Conservation (phyloP, 2,797 vertebrate genomes). For the Dendrocincla tyrannina region DNA sequence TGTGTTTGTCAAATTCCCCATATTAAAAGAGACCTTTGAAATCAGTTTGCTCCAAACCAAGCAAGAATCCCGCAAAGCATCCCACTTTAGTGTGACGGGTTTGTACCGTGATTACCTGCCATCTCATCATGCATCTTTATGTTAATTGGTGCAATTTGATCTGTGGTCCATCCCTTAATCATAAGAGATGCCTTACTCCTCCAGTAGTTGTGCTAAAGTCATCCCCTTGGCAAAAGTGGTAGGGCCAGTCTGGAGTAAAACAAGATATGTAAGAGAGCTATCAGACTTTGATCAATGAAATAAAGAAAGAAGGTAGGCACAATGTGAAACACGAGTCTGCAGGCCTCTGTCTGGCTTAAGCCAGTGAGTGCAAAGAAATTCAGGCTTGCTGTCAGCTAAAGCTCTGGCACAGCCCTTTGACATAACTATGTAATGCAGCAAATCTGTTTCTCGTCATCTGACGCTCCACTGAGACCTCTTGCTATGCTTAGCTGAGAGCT, state of each 20-base stretch:
- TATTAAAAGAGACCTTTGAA: neutral
- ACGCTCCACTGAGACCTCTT: constrained; percentile 36
- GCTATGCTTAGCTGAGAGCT: constrained; percentile 45
- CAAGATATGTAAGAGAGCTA: neutral
- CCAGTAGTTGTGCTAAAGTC: neutral
- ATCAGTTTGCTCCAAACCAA: neutral
- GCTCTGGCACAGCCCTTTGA: constrained; percentile 46
- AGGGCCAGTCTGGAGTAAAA: neutral
- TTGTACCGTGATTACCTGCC: neutral
- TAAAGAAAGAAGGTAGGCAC: neutral
- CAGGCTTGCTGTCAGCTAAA: constrained; percentile 28
- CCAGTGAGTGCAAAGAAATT: neutral
- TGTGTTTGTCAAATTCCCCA: neutral
- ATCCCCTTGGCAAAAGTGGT: neutral
- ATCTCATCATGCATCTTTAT: neutral
- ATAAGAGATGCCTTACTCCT: neutral
- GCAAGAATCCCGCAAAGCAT: neutral
- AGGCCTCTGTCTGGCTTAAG: constrained; percentile 5
- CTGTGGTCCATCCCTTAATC: neutral
- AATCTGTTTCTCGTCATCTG: constrained; percentile 60
- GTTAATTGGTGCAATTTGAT: neutral
- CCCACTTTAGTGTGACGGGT: neutral
- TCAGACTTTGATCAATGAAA: neutral
- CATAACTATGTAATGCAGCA: constrained; percentile 39
- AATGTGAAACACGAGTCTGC: neutral